Evolutionary conservation across 1,140 invertebrate species (phyloP), one percentile per base, ranked within the genome.

Genomic region (Zaprionus tsacasi): DNA sequence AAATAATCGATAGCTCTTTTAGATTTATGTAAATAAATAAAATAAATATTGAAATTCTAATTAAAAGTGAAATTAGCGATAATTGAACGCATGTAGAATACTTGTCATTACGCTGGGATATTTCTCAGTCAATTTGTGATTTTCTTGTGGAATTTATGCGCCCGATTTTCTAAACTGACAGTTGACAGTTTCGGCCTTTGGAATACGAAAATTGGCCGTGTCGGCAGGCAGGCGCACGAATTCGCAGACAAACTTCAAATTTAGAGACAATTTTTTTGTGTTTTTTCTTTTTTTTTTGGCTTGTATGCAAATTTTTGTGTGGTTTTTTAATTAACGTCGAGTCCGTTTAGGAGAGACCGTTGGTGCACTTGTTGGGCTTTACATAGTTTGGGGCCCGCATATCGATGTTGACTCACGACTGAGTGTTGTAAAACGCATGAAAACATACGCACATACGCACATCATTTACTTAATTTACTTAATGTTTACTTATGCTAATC

Each of bases 401-500:
- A 48, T 48, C 45, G 17, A 86, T 86, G 81, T 88, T 79, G 65
- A 79, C 79, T 88, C 76, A 87, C 82, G 76, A 79, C 67, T 87
- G 56, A 54, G 60, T 70, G 54, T 61, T 54, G 79, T 67, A 75
- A 67, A 69, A 43, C 72, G 56, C 80, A 68, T 60, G 40, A 15
- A 50, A 25, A 50, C 15, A 17, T 3, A 50, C 45, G 7, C 10
- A 50, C 45, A 50, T 25, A 50, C 17, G 21, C 11, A 50, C 45
- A 25, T 50, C n/a, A 57, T 55, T 55, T 38, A 36, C 45, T 48
- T 48, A 88, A 79, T 82, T 82, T 88, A 74, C 78, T 78, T 88
- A 88, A 87, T 87, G 78, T 87, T 87, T 87, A 75, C 82, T 70
- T 87, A 87, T 88, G 83, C 80, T 88, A 87, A 88, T 87, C 83